These are phyloP conservation scores for Epinephelus lanceolatus DNA, from an alignment of 2,113 vertebrate species.

Conservation along the genomic window DNA sequence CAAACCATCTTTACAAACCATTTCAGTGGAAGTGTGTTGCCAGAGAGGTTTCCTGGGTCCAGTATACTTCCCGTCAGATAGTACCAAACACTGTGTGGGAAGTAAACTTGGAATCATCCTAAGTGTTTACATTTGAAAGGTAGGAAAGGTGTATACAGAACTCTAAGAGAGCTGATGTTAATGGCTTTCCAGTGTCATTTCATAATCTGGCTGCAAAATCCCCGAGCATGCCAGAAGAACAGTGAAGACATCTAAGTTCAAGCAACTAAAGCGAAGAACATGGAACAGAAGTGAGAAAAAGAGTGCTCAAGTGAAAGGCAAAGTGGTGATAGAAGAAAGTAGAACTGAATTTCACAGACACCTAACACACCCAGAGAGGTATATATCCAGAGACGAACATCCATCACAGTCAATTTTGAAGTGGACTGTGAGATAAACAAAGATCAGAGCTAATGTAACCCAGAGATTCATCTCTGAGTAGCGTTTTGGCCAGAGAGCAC, in stretches of 20 bases:
- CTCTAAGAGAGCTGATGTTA: background rate
- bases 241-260: background rate
- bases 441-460: conserved; percentile 66
- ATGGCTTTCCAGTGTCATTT: conserved; percentile 29
- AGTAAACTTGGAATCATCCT: conserved; percentile 34
- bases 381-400: conserved; percentile 42
- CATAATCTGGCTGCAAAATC: conserved; percentile 15
- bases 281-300: background rate
- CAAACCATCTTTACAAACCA: conserved; percentile 2
- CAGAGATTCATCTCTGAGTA: conserved; percentile 55
- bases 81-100: conserved; percentile 17
- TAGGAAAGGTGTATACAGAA: conserved; percentile 19
- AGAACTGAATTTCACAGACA: background rate
- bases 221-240: background rate
- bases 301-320: background rate
- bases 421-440: conserved; percentile 63
- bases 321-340: conserved; percentile 11
- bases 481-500: conserved; percentile 50
- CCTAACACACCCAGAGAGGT: conserved; percentile 12
- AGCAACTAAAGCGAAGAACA: background rate
- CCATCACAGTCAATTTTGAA: conserved; percentile 44
- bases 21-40: conserved; percentile 35
- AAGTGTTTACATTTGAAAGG: conserved; percentile 40
- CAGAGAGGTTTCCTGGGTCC: background rate
- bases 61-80: conserved; percentile 31